A percentile compares a stretch with the other conserved stretches of the same genome.
These are phyloP conservation scores for Chinchilla lanigera DNA, from an alignment of 2,113 vertebrate species.

Conservation along the genomic window DNA sequence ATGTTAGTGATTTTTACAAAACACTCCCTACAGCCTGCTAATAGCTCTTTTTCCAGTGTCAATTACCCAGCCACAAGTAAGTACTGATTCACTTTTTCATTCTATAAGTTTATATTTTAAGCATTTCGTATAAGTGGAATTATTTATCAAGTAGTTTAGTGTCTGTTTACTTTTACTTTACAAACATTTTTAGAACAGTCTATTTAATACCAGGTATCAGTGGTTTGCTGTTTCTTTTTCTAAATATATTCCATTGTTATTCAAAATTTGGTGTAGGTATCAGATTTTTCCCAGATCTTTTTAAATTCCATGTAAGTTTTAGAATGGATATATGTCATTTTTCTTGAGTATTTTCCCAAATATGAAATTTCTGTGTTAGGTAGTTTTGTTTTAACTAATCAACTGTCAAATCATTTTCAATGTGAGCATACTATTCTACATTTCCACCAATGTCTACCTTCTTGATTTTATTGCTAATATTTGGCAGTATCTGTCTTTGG, in stretches of 20 bases:
- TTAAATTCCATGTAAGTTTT: not conserved
- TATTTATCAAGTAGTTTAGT: not conserved
- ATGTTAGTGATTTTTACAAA: not conserved
- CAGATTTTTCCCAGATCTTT: not conserved
- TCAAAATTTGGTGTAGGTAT: not conserved
- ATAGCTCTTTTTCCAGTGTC: not conserved
- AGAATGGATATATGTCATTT: not conserved
- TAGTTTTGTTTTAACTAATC: constrained; percentile 15
- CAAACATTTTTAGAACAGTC: not conserved
- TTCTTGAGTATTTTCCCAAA: not conserved
- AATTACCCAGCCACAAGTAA: not conserved
- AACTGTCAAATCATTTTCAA: not conserved
- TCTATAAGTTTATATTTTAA: not conserved
- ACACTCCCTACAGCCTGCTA: not conserved
- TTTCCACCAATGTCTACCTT: not conserved
- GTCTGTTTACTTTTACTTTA: not conserved
- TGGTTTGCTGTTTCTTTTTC: not conserved
- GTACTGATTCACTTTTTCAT: not conserved
- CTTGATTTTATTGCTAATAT: not conserved
- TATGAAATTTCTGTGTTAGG: not conserved
- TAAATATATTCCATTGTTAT: not conserved
- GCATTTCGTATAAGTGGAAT: not conserved
- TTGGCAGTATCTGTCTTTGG: not conserved
- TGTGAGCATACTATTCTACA: not conserved
- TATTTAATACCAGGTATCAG: not conserved